Conservation (phyloP, 2,888 invertebrate genomes). For the Chrysotoxum bicinctum region DNA sequence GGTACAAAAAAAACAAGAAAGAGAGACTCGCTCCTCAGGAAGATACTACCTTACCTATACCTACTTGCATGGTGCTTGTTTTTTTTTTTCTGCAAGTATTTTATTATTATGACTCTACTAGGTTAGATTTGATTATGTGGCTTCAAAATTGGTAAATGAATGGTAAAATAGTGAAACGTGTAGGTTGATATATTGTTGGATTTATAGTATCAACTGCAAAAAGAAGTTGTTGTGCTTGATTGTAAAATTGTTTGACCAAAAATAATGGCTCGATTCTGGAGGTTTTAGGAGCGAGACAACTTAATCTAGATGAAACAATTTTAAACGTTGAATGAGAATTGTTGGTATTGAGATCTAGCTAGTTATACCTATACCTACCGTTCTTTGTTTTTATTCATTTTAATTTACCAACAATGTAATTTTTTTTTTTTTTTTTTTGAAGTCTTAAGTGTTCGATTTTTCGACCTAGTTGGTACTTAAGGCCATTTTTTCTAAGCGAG, state of each 20-base stretch:
- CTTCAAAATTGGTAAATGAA: conserved; percentile 30
- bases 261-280: neutral
- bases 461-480: no score
- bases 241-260: conserved; percentile 3
- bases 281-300: neutral
- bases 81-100: neutral
- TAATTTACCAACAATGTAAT: neutral
- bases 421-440: no score
- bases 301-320: conserved; percentile 13
- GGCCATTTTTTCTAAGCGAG: no score
- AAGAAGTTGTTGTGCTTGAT: neutral
- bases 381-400: conserved; percentile 1
- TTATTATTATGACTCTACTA: conserved; percentile 36
- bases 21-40: conserved; percentile 30
- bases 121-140: conserved; percentile 41
- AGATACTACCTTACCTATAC: conserved; percentile 7
- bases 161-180: conserved; percentile 17
- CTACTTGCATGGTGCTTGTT: neutral
- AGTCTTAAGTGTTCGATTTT: no score
- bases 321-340: neutral
- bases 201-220: neutral
- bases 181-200: neutral
- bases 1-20: conserved; percentile 13
- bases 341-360: neutral
- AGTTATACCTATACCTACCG: no score